Evolutionary conservation across 2,797 vertebrate genomes (phyloP), one percentile per base, ranked within the genome.

Genomic region (Sebastes matsubarae): DNA sequence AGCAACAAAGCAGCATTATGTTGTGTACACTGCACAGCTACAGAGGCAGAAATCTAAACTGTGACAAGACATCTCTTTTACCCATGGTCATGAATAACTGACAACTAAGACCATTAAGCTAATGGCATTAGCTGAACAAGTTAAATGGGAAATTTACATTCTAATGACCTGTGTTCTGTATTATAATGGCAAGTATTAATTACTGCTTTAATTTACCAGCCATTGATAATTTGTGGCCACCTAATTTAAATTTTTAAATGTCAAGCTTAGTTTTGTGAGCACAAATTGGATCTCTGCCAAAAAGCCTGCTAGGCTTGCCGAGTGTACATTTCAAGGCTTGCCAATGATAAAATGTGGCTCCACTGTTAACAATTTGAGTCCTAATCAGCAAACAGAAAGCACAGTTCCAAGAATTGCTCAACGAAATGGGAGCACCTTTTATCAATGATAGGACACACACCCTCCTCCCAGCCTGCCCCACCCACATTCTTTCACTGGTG

Each of bases 391-490:
- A 88, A 90, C 79, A 88, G 79, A 90, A 86, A 83, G 78, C 69
- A 68, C 74, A 77, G 69, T 95, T 95, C 93, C 84, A 86, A 79
- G 92, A 95, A 94, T 27, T 77, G 73, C 85, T 85, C 68, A 94
- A 93, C 89, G 29, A 93, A 92, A 90, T 36, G 57, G 82, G 64
- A 75, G 67, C 88, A 87, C 86, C 87, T 91, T 94, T 94, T 93
- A 95, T 95, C 94, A 95, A 93, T 94, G 86, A 84, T 29, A 77
- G 69, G 88, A 80, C 92, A 93, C 92, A 93, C 93, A 88, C 91
- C 90, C 89, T 87, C 32, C 18, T 18, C 71, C 10, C 18, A 46
- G 80, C 18, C 61, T 68, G 81, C 75, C 88, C 67, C 92, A 91
- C 92, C 93, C 89, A 91, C 92, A 91, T 94, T 95, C 88, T 88